Percentiles rank a stretch among this genome's conserved stretches.
phyloP scores from a whole-genome alignment of 2,113 vertebrate species.

The Planiliza haematocheilus region DNA sequence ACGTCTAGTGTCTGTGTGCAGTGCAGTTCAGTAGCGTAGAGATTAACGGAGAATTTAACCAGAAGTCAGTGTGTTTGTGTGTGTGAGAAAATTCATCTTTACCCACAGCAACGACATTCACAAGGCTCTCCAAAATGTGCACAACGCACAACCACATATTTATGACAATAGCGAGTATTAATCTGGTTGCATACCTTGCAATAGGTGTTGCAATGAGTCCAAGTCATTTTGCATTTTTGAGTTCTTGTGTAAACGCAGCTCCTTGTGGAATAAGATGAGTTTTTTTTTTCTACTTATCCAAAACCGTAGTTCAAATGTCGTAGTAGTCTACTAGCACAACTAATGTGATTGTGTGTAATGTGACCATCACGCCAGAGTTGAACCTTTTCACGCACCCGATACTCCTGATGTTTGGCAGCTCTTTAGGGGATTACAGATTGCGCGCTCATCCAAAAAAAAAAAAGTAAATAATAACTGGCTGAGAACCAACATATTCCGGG shows the following conservation, averaged over 20 bases:
- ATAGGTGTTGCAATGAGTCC: background rate
- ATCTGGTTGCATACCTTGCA: background rate
- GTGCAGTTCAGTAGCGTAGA: constrained; percentile 40
- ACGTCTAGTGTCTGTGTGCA: constrained; percentile 32
- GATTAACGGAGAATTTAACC: constrained; percentile 32
- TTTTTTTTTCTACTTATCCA: no score
- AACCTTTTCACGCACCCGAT: constrained; percentile 4
- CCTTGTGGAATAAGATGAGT: constrained; percentile 50
- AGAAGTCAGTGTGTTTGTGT: constrained; percentile 22
- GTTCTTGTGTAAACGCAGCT: constrained; percentile 7
- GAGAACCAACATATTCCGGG: constrained; percentile 7
- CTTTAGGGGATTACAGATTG: constrained; percentile 31
- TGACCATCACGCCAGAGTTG: no score
- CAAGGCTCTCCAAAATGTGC: background rate
- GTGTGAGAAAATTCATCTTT: constrained; percentile 55
- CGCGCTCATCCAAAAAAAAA: background rate
- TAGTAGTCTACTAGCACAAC: no score
- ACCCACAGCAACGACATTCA: constrained; percentile 20
- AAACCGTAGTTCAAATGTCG: no score
- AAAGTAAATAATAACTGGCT: background rate
- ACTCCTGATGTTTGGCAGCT: constrained; percentile 24
- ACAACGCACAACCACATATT: background rate
- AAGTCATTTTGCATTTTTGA: background rate
- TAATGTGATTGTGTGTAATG: no score
- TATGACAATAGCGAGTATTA: background rate